Conservation (phyloP, 2,888 invertebrate species). For the Scaptomyza cyrtandrae region DNA sequence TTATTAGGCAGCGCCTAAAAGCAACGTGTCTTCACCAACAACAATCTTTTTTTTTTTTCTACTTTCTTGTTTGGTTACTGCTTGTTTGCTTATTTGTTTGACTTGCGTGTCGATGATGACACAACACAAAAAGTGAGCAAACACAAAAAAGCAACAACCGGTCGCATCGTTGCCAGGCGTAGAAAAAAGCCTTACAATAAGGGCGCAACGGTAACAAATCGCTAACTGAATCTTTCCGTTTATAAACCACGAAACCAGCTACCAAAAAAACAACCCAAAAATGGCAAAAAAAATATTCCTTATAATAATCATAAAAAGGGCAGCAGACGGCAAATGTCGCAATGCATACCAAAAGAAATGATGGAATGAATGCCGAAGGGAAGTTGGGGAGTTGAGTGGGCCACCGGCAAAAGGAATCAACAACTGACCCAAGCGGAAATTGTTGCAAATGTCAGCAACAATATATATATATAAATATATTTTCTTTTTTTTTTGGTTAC, state of each 20-base stretch:
- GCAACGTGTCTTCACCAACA: constrained; percentile 55
- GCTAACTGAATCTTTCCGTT: constrained; percentile 55
- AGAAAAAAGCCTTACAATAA: constrained; percentile 12
- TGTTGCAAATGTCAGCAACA: constrained; percentile 76
- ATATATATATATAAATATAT: constrained; percentile 45
- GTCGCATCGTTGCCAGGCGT: neutral
- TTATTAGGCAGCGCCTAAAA: constrained; percentile 41
- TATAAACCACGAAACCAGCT: constrained; percentile 24
- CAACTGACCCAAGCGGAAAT: constrained; percentile 76
- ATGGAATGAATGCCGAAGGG: neutral
- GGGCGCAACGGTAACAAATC: constrained; percentile 37
- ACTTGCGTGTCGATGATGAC: constrained; percentile 82
- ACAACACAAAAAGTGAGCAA: constrained; percentile 65
- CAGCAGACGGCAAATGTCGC: constrained; percentile 42
- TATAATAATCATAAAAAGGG: constrained; percentile 72
- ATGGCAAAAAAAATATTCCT: constrained; percentile 25
- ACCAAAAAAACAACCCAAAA: constrained; percentile 5
- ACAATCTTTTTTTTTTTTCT: constrained; percentile 9
- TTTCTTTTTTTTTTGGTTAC: constrained; percentile 3
- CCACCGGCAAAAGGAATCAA: constrained; percentile 31
- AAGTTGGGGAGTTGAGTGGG: neutral
- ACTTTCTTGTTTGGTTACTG: neutral
- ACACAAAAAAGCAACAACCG: constrained; percentile 19
- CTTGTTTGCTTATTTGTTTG: constrained; percentile 80
- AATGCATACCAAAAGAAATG: constrained; percentile 41